Evolutionary conservation across 2,113 vertebrate species (phyloP).

Genomic region (Rousettus leschenaultii): DNA sequence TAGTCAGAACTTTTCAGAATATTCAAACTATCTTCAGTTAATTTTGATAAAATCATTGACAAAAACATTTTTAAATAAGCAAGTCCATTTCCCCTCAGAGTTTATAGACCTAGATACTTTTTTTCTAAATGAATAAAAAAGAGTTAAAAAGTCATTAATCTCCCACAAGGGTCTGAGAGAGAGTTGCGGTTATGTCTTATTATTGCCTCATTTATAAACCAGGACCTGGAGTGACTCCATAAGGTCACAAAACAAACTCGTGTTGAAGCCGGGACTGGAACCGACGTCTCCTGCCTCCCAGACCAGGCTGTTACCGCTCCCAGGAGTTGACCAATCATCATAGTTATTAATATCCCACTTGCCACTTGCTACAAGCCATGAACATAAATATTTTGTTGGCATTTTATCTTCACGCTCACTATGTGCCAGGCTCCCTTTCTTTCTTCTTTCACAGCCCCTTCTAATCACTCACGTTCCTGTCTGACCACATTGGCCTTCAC

Average conservation of each 20-base stretch:
- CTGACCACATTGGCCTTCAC: constrained; percentile 32
- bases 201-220: constrained; percentile 61
- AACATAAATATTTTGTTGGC: constrained; percentile 67
- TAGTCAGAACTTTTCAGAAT: background rate
- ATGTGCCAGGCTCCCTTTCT: constrained; percentile 60
- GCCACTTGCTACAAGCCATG: constrained; percentile 51
- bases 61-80: background rate
- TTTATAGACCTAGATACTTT: background rate
- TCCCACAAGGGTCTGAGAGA: background rate
- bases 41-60: background rate
- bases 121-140: constrained; percentile 30
- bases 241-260: constrained; percentile 34
- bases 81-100: background rate
- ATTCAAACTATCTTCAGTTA: background rate
- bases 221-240: background rate
- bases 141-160: constrained; percentile 53
- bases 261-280: constrained; percentile 59
- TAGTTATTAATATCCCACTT: constrained; percentile 71
- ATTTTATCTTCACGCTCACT: constrained; percentile 62
- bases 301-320: background rate
- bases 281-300: constrained; percentile 53
- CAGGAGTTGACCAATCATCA: constrained; percentile 54
- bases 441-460: constrained; percentile 30
- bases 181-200: background rate
- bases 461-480: constrained; percentile 60